Evolutionary conservation across 2,113 vertebrate genomes (phyloP), one percentile per base, ranked within the genome.

Genomic region (Pseudopipra pipra): DNA sequence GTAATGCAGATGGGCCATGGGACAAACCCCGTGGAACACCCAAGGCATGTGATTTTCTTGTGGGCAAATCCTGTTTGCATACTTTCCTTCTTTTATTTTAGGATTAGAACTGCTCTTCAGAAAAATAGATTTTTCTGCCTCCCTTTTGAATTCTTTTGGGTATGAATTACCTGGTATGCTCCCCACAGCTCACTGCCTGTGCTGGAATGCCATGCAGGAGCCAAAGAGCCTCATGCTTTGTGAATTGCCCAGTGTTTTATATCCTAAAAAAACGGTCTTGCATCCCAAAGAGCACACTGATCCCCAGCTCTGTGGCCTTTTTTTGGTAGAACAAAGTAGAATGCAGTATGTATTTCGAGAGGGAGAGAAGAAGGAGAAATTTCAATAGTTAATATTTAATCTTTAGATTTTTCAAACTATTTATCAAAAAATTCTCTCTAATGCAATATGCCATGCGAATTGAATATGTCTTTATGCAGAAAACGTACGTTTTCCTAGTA

Each of bases 61-160:
- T 28, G 65, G 41, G 15, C n/a, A 95, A 94, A 95, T 95, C 87
- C 77, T 85, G 44, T 95, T 95, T 96, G 86, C 84, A 79, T 68
- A 75, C 56, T 82, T 92, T 84, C 37, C 27, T 85, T 75, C 93
- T 92, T 95, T 97, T 79, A 82, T 92, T 94, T 84, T 81, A 63
- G 79, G 89, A 92, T 96, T 95, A 94, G 37, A 86, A 78, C 20
- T 90, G 8, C 14, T 95, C n/a, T 52, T 85, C 28, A 65, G 73
- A 81, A 90, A 92, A 95, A 86, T 11, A 88, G 59, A 30, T 58
- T 88, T 93, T 90, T 71, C 52, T 93, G 28, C 25, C 56, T 86
- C 6, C 5, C 9, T 70, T 95, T 81, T 46, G 18, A 90, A 76
- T 93, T 82, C 31, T 89, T 96, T 76, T 24, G 46, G 6, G 35